Percentiles rank a stretch among this genome's conserved stretches.
These are phyloP conservation scores for Drosophila mimica DNA, from an alignment of 2,888 invertebrate genomes.

Conservation along the genomic window DNA sequence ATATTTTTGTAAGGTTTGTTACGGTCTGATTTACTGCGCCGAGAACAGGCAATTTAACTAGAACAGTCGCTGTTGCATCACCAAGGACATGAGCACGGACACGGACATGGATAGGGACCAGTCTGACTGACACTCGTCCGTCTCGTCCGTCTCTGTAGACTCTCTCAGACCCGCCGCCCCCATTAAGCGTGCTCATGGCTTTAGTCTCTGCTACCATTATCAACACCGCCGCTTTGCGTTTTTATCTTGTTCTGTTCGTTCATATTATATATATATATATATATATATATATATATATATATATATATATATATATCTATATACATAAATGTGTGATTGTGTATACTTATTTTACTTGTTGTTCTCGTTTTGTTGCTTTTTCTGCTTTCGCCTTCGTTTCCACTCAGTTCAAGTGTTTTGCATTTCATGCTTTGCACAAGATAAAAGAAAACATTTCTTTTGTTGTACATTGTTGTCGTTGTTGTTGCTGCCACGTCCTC, in stretches of 20 bases:
- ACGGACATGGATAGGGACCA: constrained; percentile 10
- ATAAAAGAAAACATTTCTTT: constrained; percentile 53
- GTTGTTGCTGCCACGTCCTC: constrained; percentile 55
- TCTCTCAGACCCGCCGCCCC: constrained; percentile 24
- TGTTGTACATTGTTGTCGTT: constrained; percentile 16
- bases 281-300: not conserved
- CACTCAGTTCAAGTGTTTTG: constrained; percentile 79
- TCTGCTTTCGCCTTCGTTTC: constrained; percentile 71
- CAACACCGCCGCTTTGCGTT: constrained; percentile 62
- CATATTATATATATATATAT: not conserved
- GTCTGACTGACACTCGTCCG: constrained; percentile 49
- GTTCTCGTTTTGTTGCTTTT: constrained; percentile 54
- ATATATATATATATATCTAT: not conserved
- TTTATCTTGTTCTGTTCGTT: constrained; percentile 25
- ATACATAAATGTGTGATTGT: not conserved
- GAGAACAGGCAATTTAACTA: constrained; percentile 76
- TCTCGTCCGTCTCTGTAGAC: constrained; percentile 48
- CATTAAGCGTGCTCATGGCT: constrained; percentile 49
- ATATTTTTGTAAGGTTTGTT: constrained; percentile 45
- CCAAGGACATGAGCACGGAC: constrained; percentile 59
- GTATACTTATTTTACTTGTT: constrained; percentile 37
- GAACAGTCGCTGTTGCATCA: constrained; percentile 48
- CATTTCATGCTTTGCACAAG: constrained; percentile 67
- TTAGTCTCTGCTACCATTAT: constrained; percentile 73
- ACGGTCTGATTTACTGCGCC: constrained; percentile 66